Conservation (phyloP, 1,140 invertebrate genomes). For the Pomacea maculata region DNA sequence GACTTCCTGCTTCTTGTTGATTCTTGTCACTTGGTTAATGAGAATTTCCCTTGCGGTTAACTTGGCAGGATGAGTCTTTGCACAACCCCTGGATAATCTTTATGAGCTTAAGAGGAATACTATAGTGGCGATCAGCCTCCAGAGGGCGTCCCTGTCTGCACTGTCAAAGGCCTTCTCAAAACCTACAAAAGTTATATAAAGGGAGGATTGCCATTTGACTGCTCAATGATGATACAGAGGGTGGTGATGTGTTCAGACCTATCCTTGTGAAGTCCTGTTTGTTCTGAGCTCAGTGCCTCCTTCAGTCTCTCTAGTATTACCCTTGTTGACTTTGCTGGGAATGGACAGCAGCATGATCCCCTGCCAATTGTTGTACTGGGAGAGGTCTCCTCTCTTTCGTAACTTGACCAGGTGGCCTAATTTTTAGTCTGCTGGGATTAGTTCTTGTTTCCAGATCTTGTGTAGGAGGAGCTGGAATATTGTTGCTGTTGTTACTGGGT, state of each 20-base stretch:
- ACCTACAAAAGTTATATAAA: constrained; percentile 47
- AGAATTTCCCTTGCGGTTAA: constrained; percentile 30
- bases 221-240: constrained; percentile 39
- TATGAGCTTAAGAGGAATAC: constrained; percentile 33
- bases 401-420: constrained; percentile 26
- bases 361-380: constrained; percentile 13
- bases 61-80: constrained; percentile 22
- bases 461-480: constrained; percentile 17
- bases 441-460: constrained; percentile 22
- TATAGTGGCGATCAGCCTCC: constrained; percentile 37
- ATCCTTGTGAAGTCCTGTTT: constrained; percentile 26
- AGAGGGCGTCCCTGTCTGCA: constrained; percentile 38
- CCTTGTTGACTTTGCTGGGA: constrained; percentile 30
- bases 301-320: constrained; percentile 28
- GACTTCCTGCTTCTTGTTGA: neutral
- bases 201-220: constrained; percentile 44
- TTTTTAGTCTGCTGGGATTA: constrained; percentile 25
- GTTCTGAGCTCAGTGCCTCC: constrained; percentile 24
- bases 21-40: neutral
- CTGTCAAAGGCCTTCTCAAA: constrained; percentile 52
- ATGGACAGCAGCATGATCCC: constrained; percentile 42
- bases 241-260: constrained; percentile 39
- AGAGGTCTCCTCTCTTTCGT: constrained; percentile 32
- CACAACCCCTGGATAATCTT: constrained; percentile 33
- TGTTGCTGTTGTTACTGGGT: constrained; percentile 7